Base-by-base conservation (phyloP, 2,797 vertebrate species). In the Yasuhikotakia modesta region DNA sequence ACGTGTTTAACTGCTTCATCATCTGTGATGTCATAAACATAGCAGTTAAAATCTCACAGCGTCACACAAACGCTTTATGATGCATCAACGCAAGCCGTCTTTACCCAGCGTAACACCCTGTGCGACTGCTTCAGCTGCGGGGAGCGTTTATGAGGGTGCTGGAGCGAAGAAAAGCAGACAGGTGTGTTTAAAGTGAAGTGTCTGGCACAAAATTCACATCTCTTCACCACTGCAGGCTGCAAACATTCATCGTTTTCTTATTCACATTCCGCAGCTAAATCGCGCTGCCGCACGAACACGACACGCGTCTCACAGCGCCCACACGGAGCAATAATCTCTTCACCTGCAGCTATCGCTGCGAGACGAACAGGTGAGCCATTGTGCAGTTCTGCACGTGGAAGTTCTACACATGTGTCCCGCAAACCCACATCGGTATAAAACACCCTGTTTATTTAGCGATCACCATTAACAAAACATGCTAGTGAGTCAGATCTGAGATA, bases 391-490 rank as follows among this genome's bases (percentile, higher is more conserved):
- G 57, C 39, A 2, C 21, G 24, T 0, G 3, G 24, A 63, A 6
- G 43, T 19, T 52, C 60, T 10, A 10, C 67, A 65, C 27, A 19
- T 52, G 39, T 17, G 24, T 30, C 52, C 64, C 68, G 22, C 57
- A 64, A 45, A 68, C 11, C 48, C 10, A 45, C 14, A 46, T 64
- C 12, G 61, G 70, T 57, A 17, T 55, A 24, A 11, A 39, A 70
- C 69, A 74, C 75, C 27, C 50, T 77, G 70, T 82, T 86, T 69
- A 80, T 39, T 70, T 58, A 53, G 21, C 57, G 21, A 81, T 79
- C 35, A 75, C 30, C 53, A 39, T 76, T 79, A 73, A 87, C 85
- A 82, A 87, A 88, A 85, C 78, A 84, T 77, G 80, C 80, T 79
- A 57, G 81, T 27, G 27, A 55, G 69, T 86, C 64, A 82, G 71